Percentiles rank a stretch among this genome's conserved stretches.
Conservation (phyloP, 2,888 invertebrate species). For the Limenitis camilla region DNA sequence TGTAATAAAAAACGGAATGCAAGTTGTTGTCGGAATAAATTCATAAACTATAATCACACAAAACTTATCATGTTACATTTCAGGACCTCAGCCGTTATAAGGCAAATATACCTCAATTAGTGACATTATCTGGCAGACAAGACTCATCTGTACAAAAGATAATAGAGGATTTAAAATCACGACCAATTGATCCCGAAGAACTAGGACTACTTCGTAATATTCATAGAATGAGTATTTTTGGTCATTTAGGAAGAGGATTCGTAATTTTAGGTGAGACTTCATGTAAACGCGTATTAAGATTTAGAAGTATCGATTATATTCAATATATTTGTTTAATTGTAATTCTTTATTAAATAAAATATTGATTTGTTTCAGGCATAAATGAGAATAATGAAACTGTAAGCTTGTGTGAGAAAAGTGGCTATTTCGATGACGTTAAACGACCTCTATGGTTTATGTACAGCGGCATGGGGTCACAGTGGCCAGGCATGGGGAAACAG, state of each 20-base stretch:
- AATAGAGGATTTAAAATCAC: constrained; percentile 41
- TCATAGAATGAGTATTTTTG: constrained; percentile 39
- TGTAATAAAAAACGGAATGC: too few relatives aligned
- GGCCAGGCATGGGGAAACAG: too few relatives aligned
- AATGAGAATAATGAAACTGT: too few relatives aligned
- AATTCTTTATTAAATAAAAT: constrained; percentile 35
- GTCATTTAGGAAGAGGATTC: constrained; percentile 56
- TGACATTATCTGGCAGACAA: constrained; percentile 46
- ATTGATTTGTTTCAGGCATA: too few relatives aligned
- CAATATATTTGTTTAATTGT: too few relatives aligned
- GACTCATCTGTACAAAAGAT: constrained; percentile 39
- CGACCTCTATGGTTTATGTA: too few relatives aligned
- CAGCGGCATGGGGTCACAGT: too few relatives aligned
- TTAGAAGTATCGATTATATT: background rate
- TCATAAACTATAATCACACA: too few relatives aligned
- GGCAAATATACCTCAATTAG: constrained; percentile 43
- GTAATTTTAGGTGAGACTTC: constrained; percentile 37
- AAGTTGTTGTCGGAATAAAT: background rate
- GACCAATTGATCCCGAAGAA: constrained; percentile 52
- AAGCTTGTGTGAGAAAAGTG: too few relatives aligned
- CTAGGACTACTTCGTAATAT: constrained; percentile 52
- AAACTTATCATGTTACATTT: background rate
- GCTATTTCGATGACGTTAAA: too few relatives aligned
- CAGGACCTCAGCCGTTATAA: constrained; percentile 44
- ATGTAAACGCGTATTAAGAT: background rate